Base-by-base conservation (phyloP, 2,797 vertebrate genomes). In the Momotus momota region DNA sequence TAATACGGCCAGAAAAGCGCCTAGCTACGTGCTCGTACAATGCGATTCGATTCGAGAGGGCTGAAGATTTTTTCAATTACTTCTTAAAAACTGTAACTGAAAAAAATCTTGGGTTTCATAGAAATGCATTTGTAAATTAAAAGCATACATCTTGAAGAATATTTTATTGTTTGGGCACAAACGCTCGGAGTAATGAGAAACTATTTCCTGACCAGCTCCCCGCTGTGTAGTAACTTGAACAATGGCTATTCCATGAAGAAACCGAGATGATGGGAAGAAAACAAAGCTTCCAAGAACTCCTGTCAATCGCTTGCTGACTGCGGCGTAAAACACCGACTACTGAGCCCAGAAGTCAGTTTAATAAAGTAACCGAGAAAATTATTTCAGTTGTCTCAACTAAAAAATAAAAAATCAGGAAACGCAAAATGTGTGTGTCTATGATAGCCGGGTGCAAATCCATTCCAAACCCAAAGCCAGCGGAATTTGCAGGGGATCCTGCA, bases 261-360 rank as follows among this genome's bases (percentile, higher is more conserved):
- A 64, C 45, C 13, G 14, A 35, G 21, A 27, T 8, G 45, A 4
- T 10, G 54, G 73, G 25, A 93, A 45, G n/a, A 27, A 80, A 75
- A 25, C 3, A 66, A n/a, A 13, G 70, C 71, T 74, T 93, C 95
- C 94, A 92, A 93, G 72, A 78, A 86, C 27, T 81, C 64, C n/a
- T 60, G 49, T 55, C 55, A 55, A 13, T 74, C 70, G 40, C 12
- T 78, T 79, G 90, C 66, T 27, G 57, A 10, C 38, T 38, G 58
- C 46, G 51, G 23, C 43, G 51, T 55, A 27, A 49, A 82, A 49
- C 2, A 5, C 5, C 62, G 55, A 13, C 15, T 51, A 35, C 72
- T 46, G 54, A 90, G 49, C 61, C 41, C 41, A 81, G 51, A 61
- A 88, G 60, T 86, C 35, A 51, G 33, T 66, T 57, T 58, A 52